These are phyloP conservation scores for Heloderma charlesbogerti DNA, from an alignment of 2,113 vertebrate genomes.

Conservation along the genomic window DNA sequence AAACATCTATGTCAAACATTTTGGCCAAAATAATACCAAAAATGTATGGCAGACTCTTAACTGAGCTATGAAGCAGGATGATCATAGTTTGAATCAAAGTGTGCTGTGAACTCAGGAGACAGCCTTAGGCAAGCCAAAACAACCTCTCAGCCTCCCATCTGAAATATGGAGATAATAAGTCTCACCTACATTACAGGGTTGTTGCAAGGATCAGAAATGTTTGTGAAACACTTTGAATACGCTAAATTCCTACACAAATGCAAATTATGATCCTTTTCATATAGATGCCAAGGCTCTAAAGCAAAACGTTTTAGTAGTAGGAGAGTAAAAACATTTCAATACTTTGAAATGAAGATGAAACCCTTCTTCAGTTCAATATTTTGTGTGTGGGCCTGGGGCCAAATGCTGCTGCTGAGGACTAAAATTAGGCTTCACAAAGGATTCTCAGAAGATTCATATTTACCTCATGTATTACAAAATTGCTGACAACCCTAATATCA, in stretches of 20 bases:
- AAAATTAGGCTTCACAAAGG: not conserved
- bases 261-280: not conserved
- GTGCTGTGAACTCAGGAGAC: not conserved
- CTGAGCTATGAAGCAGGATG: no score
- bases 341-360: not conserved
- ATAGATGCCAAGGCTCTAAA: not conserved
- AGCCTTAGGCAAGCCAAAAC: not conserved
- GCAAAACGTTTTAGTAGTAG: not conserved
- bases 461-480: not conserved
- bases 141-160: not conserved
- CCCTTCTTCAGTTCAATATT: not conserved
- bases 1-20: not conserved
- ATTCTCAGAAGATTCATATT: not conserved
- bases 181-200: not conserved
- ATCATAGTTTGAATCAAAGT: no score
- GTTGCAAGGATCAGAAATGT: not conserved
- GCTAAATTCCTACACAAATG: not conserved
- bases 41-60: not conserved
- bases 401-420: not conserved
- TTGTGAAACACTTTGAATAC: not conserved
- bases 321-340: not conserved
- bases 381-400: not conserved
- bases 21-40: not conserved
- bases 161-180: not conserved
- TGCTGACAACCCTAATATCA: not conserved